A percentile compares a stretch with the other conserved stretches of the same genome.
Evolutionary conservation across 1,140 invertebrate genomes (phyloP).

Genomic region (Drosophila ohnishii): DNA sequence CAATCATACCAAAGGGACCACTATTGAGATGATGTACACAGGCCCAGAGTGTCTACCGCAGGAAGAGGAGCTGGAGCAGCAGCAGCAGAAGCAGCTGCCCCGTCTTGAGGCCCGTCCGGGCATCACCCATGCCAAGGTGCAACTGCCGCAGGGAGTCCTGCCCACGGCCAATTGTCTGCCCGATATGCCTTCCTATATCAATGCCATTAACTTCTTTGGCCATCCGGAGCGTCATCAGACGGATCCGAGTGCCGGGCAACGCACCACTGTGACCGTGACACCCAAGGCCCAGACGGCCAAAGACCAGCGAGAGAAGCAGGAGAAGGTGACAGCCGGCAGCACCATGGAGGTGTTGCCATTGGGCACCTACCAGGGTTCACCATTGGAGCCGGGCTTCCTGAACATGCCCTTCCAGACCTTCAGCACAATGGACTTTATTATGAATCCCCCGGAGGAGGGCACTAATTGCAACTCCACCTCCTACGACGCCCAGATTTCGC

Average conservation of each 20-base stretch:
- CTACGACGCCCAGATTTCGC: constrained; percentile 10
- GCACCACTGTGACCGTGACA: constrained; percentile 16
- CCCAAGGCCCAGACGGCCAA: background rate
- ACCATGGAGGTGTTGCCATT: constrained; percentile 20
- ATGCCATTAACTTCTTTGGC: constrained; percentile 24
- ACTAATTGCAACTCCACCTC: background rate
- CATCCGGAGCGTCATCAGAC: constrained; percentile 14
- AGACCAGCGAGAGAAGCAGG: too few relatives aligned
- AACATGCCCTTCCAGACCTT: constrained; percentile 34
- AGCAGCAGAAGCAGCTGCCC: background rate
- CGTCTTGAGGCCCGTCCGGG: constrained; percentile 19
- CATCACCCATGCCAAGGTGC: constrained; percentile 15
- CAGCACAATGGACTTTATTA: constrained; percentile 12
- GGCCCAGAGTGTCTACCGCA: background rate
- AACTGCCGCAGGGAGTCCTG: constrained; percentile 31
- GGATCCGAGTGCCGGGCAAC: background rate
- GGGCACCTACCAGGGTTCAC: background rate
- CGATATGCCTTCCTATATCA: constrained; percentile 20
- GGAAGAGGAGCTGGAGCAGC: background rate
- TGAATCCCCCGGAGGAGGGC: background rate
- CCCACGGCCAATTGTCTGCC: constrained; percentile 8
- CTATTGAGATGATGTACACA: constrained; percentile 36
- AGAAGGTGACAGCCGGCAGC: background rate
- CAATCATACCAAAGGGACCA: constrained; percentile 13
- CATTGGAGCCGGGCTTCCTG: constrained; percentile 3